Percentiles rank a stretch among this genome's conserved stretches.
phyloP scores from a whole-genome alignment of 2,113 vertebrate species.

The Macroglossus sobrinus region DNA sequence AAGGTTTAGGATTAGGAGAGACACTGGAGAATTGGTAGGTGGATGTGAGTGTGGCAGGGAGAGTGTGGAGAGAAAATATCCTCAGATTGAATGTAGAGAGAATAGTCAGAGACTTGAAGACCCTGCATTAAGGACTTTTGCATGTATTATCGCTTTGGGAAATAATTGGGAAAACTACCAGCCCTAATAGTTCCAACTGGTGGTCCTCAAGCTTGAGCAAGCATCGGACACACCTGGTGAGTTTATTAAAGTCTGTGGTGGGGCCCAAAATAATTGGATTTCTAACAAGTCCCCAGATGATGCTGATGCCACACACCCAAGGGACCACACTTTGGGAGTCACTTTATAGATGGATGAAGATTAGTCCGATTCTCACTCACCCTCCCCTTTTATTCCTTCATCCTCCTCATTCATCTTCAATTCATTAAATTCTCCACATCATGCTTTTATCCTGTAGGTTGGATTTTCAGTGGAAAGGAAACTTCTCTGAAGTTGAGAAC shows the following conservation, averaged over 20 bases:
- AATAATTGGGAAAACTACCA: not conserved
- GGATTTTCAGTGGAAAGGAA: not conserved
- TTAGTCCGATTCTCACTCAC: not conserved
- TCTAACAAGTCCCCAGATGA: not conserved
- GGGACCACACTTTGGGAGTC: accelerated
- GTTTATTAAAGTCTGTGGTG: not conserved
- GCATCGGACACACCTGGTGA: not conserved
- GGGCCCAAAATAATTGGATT: not conserved
- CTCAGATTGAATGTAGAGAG: not conserved
- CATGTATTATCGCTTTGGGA: not conserved
- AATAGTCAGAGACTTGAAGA: not conserved
- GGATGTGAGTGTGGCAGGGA: not conserved
- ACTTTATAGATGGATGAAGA: not conserved
- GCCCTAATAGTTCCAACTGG: accelerated
- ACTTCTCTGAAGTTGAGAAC: not conserved
- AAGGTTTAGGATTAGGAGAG: not conserved
- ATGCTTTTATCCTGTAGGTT: not conserved
- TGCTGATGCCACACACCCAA: not conserved
- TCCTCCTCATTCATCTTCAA: too few species aligned
- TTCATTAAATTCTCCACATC: not conserved
- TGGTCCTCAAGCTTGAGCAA: too few species aligned
- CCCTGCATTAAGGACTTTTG: not conserved
- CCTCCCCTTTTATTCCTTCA: not conserved
- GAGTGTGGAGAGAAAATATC: not conserved
- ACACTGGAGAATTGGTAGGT: not conserved